phyloP scores from a whole-genome alignment of 1,140 invertebrate species.

The Portunus trituberculatus region DNA sequence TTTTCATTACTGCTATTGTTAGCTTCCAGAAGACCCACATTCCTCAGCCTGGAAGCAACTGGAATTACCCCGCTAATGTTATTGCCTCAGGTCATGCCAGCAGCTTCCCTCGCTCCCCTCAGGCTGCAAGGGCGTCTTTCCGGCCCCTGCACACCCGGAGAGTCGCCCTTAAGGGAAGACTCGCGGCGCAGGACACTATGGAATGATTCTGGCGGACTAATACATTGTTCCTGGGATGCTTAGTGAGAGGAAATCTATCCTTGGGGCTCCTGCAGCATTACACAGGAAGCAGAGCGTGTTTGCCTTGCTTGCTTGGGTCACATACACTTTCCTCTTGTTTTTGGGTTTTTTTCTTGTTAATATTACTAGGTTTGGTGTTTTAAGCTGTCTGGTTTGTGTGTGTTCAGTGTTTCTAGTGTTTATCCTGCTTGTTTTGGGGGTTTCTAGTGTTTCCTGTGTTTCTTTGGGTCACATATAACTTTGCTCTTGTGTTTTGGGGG shows the following conservation, averaged over 20 bases:
- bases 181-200: background rate
- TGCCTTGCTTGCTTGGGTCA: background rate
- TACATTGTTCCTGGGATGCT: conserved; percentile 8
- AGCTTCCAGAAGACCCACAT: conserved; percentile 59
- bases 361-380: too few relatives aligned
- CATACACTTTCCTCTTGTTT: too few relatives aligned
- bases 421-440: too few relatives aligned
- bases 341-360: too few relatives aligned
- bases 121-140: conserved; percentile 1
- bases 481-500: too few relatives aligned
- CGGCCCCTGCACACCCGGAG: background rate
- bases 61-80: conserved; percentile 70
- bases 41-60: conserved; percentile 66
- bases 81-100: conserved; percentile 62
- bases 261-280: background rate
- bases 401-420: too few relatives aligned
- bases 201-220: conserved; percentile 23
- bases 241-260: conserved; percentile 22
- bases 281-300: background rate
- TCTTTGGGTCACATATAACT: too few relatives aligned
- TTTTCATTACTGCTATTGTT: conserved; percentile 68
- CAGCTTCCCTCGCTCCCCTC: background rate
- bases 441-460: too few relatives aligned
- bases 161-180: background rate
- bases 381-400: too few relatives aligned